Conservation (phyloP, 2,113 vertebrate species). For the Neolamprologus cancellatus region DNA sequence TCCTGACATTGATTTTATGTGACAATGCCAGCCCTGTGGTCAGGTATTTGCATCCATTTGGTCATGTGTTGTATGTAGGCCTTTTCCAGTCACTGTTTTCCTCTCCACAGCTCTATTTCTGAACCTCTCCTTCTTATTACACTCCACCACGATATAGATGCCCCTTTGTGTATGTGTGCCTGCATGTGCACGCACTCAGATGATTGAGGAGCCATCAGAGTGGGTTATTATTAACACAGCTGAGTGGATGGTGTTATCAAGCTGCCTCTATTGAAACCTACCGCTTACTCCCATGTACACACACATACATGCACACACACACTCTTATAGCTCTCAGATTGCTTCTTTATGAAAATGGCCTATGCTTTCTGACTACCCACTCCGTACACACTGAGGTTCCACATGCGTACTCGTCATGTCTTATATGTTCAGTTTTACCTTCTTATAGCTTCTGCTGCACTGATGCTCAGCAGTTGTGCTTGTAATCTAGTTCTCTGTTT, state of each 20-base stretch:
- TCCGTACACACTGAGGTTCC: background rate
- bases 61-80: background rate
- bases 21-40: background rate
- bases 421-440: background rate
- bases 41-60: background rate
- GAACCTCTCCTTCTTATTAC: background rate
- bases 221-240: constrained; percentile 62
- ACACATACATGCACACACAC: background rate
- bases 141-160: background rate
- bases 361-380: background rate
- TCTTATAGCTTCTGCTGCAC: background rate
- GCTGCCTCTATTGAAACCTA: constrained; percentile 50
- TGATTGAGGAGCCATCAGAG: constrained; percentile 51
- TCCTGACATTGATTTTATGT: background rate
- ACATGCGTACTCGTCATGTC: background rate
- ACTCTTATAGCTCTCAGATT: background rate
- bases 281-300: constrained; percentile 21
- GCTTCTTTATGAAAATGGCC: background rate
- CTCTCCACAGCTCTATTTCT: background rate
- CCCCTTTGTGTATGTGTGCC: background rate
- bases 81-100: background rate
- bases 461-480: background rate
- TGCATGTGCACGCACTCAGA: background rate
- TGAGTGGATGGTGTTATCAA: constrained; percentile 50
- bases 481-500: background rate